Evolutionary conservation across 2,888 invertebrate genomes (phyloP).

Genomic region (Capitulum mitella): DNA sequence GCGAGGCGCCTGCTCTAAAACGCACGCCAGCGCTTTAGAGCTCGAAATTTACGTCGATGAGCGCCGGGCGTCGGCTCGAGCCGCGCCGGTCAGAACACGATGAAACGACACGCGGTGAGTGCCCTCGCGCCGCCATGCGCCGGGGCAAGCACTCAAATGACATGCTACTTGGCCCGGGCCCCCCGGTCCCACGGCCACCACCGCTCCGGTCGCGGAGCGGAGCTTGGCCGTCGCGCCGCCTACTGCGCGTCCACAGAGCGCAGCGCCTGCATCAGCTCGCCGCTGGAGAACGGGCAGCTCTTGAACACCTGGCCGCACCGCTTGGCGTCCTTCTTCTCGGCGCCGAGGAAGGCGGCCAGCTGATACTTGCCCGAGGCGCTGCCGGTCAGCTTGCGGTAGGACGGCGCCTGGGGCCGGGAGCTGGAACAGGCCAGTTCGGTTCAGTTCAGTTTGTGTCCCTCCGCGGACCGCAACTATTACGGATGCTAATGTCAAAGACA

Average conservation of each 20-base stretch:
- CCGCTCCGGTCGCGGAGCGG: not conserved
- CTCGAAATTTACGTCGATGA: no score
- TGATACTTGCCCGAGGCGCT: constrained; percentile 19
- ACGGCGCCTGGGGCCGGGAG: not conserved
- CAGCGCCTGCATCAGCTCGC: constrained; percentile 7
- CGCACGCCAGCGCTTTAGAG: no score
- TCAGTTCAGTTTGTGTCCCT: no score
- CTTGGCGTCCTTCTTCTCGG: constrained; percentile 18
- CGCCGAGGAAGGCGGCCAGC: constrained; percentile 23
- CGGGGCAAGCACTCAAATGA: not conserved
- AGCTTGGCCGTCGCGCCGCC: not conserved
- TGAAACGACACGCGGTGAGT: not conserved
- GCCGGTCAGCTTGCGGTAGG: not conserved
- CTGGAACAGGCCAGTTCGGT: not conserved
- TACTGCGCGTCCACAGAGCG: not conserved
- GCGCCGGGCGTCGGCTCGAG: no score
- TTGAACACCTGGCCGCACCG: not conserved
- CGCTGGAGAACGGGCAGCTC: constrained; percentile 10
- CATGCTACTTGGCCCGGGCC: not conserved
- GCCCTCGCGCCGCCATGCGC: not conserved
- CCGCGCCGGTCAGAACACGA: no score
- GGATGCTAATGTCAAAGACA: no score
- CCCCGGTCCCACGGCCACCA: not conserved
- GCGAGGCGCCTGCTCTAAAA: no score
- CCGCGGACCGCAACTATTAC: no score